These are phyloP conservation scores for Plestiodon gilberti DNA, from an alignment of 2,113 vertebrate species.

Conservation along the genomic window DNA sequence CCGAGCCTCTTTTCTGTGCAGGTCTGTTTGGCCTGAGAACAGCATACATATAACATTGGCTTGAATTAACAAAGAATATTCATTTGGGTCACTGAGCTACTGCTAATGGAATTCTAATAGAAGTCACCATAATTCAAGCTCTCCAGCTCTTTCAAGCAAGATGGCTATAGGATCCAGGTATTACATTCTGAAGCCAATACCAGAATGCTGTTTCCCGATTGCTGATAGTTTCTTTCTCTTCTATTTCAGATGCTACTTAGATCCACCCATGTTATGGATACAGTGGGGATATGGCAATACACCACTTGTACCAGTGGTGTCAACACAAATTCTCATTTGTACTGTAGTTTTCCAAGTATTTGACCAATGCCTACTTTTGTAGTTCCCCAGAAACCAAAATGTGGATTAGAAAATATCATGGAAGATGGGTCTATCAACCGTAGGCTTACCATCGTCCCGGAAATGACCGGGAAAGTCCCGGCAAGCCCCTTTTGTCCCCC, in stretches of 20 bases:
- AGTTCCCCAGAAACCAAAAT: background rate
- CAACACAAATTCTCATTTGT: too few species aligned
- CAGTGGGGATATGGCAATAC: background rate
- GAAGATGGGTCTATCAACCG: too few species aligned
- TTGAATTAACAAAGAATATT: slow-evolving; percentile 67
- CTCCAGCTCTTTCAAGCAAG: slow-evolving; percentile 63
- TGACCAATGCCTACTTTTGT: background rate
- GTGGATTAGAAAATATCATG: too few species aligned
- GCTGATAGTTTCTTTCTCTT: slow-evolving; percentile 15
- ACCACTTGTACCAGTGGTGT: background rate
- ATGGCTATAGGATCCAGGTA: slow-evolving; percentile 54
- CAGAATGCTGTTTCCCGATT: slow-evolving; percentile 49
- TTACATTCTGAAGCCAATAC: background rate
- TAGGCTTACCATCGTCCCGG: too few species aligned
- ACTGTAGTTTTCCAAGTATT: background rate
- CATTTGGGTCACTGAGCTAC: slow-evolving; percentile 68
- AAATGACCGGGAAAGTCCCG: too few species aligned
- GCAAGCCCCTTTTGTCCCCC: too few species aligned
- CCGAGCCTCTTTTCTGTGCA: slow-evolving; percentile 39
- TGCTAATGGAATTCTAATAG: slow-evolving; percentile 72
- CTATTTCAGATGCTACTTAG: slow-evolving; percentile 49
- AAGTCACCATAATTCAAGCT: slow-evolving; percentile 59
- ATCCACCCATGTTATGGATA: slow-evolving; percentile 1
- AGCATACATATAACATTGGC: slow-evolving; percentile 56
- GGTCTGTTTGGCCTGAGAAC: slow-evolving; percentile 67